Base-by-base conservation (phyloP, 2,113 vertebrate genomes). In the Epinephelus fuscoguttatus region DNA sequence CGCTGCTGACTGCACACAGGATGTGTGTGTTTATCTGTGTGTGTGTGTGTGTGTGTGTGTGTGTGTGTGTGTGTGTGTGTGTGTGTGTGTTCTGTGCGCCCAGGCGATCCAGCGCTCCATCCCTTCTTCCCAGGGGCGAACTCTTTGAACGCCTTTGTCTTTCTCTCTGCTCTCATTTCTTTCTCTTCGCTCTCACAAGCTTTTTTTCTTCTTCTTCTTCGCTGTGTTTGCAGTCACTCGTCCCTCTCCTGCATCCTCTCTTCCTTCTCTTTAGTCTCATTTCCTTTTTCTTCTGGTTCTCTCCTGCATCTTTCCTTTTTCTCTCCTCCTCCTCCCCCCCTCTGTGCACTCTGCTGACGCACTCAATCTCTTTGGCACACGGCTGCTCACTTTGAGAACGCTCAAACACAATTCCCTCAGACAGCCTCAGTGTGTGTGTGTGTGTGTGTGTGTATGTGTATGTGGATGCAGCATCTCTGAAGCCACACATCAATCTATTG, bases 81-180 rank as follows among this genome's bases (percentile, higher is more conserved):
- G 30, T 15, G n/a, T 63, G 57, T 66, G 15, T 21, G 23, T 27
- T 50, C 10, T 68, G 14, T 57, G 45, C 33, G 7, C 45, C 14
- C 25, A 55, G 74, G 70, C 55, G 27, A 57, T 74, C 70, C 47
- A 7, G n/a, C 50, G 6, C 52, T 81, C 49, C 60, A 78, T 87
- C 74, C 72, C n/a, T n/a, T 72, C 50, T 25, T 73, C 84, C 80
- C 83, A 30, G 80, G 80, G 72, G 75, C 59, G 1, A 88, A 87
- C 72, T 60, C 84, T 92, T 84, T 85, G 80, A 84, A 78, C 25
- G 40, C 70, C 70, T 78, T 84, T 78, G 79, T 91, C 73, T 87
- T 42, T 83, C 59, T 49, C 55, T 63, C 63, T 70, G 56, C 75
- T 82, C 73, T 67, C 49, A 19, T 63, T 75, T 69, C 18, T 56